These are phyloP conservation scores for Rotaria macrura DNA, from an alignment of 2,888 invertebrate species.

Conservation along the genomic window DNA sequence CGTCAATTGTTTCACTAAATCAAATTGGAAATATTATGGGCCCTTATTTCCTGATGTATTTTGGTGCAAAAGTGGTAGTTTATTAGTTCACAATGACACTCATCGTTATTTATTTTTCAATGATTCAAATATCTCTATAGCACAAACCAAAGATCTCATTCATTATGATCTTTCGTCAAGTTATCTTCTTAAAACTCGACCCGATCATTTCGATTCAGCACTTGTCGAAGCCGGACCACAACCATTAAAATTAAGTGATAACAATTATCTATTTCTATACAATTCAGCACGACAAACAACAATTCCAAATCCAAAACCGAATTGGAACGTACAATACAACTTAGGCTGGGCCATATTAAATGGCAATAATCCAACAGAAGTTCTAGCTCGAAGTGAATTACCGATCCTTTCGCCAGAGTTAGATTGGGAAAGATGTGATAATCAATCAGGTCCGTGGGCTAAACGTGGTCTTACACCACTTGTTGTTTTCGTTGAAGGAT, in stretches of 20 bases:
- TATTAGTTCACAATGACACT: constrained; percentile 3
- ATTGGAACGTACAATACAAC: background rate
- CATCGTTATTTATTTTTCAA: constrained; percentile 12
- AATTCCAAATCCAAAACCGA: background rate
- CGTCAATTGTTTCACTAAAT: background rate
- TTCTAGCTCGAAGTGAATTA: background rate
- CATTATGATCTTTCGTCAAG: background rate
- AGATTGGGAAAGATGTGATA: constrained; percentile 20
- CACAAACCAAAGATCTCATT: background rate
- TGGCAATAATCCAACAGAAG: background rate
- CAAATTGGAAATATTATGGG: background rate
- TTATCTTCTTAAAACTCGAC: background rate
- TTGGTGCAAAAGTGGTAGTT: constrained; percentile 10
- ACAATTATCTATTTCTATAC: constrained; percentile 3
- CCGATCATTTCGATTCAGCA: background rate
- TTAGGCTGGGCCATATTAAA: constrained; percentile 5
- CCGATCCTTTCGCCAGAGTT: background rate
- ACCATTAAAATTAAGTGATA: constrained; percentile 18
- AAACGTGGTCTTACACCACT: background rate
- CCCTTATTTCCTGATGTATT: background rate
- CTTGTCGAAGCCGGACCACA: background rate
- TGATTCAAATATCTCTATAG: constrained; percentile 13
- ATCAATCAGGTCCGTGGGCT: background rate
- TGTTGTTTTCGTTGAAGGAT: background rate
- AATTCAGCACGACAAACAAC: constrained; percentile 13